A percentile compares a stretch with the other conserved stretches of the same genome.
These are phyloP conservation scores for Myripristis murdjan DNA, from an alignment of 2,797 vertebrate genomes.

Conservation along the genomic window DNA sequence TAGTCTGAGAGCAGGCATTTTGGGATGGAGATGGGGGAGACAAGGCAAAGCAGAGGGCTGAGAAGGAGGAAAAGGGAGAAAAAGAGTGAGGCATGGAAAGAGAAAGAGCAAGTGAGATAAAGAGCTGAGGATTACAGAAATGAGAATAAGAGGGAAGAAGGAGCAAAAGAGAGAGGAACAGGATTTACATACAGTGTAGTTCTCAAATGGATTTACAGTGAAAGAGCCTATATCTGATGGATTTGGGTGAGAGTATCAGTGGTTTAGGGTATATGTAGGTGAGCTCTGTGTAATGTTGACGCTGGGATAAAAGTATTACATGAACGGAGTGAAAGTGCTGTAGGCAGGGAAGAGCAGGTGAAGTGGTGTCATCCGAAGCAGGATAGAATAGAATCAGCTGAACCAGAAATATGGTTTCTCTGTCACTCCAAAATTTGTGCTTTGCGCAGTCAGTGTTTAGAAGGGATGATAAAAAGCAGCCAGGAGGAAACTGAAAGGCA, in stretches of 20 bases:
- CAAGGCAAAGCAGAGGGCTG: not conserved
- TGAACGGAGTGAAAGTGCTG: constrained; percentile 56
- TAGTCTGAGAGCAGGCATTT: constrained; percentile 30
- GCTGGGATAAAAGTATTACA: constrained; percentile 71
- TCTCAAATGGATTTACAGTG: constrained; percentile 58
- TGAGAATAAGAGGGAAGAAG: constrained; percentile 39
- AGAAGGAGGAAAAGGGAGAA: constrained; percentile 9
- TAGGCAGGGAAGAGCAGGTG: constrained; percentile 50
- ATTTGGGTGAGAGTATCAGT: constrained; percentile 56
- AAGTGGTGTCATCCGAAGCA: constrained; percentile 48
- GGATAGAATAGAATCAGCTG: constrained; percentile 32
- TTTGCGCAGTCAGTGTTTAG: not conserved
- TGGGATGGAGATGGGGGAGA: not conserved
- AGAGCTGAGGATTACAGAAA: constrained; percentile 62
- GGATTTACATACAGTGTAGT: constrained; percentile 60
- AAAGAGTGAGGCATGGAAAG: constrained; percentile 5
- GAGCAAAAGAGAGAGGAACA: constrained; percentile 23
- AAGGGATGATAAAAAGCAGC: constrained; percentile 27
- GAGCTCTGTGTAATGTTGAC: constrained; percentile 64
- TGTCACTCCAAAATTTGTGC: constrained; percentile 15
- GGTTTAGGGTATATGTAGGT: constrained; percentile 53
- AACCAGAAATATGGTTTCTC: constrained; percentile 38
- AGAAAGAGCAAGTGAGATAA: constrained; percentile 24
- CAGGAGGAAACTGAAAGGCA: constrained; percentile 4
- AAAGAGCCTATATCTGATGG: constrained; percentile 62